A percentile compares a stretch with the other conserved stretches of the same genome.
Evolutionary conservation across 2,113 vertebrate genomes (phyloP).

Genomic region (Sciurus niger): DNA sequence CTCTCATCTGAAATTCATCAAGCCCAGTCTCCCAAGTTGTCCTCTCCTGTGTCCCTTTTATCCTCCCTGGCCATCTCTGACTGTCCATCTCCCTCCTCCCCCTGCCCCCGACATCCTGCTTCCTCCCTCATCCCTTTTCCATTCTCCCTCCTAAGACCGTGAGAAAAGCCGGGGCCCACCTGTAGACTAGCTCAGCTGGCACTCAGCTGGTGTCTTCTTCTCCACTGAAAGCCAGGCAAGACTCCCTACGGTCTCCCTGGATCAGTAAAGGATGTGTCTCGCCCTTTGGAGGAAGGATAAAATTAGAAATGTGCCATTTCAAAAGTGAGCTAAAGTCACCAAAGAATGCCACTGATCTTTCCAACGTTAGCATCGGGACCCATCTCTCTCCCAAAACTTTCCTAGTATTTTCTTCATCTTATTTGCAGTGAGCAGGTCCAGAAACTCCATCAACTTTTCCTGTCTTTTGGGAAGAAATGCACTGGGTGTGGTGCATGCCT

Average conservation of each 20-base stretch:
- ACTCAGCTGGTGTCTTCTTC: not conserved
- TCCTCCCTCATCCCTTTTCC: not conserved
- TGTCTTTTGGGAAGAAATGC: no score
- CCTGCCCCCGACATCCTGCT: no score
- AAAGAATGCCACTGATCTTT: accelerated
- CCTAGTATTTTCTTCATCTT: not conserved
- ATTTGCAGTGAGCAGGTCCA: not conserved
- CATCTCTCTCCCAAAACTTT: not conserved
- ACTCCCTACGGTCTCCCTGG: not conserved
- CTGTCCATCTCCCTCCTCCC: not conserved
- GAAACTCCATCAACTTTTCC: not conserved
- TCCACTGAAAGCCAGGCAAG: not conserved
- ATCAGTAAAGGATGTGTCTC: not conserved
- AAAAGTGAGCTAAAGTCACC: not conserved
- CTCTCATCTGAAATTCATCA: not conserved
- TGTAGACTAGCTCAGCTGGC: not conserved
- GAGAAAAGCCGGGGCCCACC: no score
- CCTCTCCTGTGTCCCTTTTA: not conserved
- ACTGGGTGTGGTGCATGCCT: no score
- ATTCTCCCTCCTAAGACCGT: not conserved
- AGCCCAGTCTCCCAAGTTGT: not conserved
- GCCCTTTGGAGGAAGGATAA: not conserved
- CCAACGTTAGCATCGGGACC: accelerated
- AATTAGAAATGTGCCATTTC: not conserved
- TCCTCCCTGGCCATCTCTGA: not conserved